phyloP scores from a whole-genome alignment of 2,888 invertebrate genomes.

The Cryptus viduatorius region DNA sequence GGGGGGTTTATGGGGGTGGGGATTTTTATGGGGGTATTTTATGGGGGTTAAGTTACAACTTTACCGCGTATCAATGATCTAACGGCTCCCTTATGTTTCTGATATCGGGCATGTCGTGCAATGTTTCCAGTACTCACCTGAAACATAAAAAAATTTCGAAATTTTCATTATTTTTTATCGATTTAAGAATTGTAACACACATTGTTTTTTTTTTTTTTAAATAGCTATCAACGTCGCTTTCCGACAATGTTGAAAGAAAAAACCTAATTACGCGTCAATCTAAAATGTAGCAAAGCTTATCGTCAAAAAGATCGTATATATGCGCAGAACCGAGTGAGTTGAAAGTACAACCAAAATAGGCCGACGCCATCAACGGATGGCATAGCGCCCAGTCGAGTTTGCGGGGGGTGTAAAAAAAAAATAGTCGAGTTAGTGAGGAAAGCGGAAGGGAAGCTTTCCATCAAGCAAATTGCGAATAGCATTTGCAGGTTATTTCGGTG shows the following conservation, averaged over 20 bases:
- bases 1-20: too few relatives aligned
- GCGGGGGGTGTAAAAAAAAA: conserved; percentile 3
- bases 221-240: not conserved
- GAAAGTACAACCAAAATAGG: conserved; percentile 21
- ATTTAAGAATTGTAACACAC: not conserved
- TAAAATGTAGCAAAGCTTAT: not conserved
- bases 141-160: conserved; percentile 71
- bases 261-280: not conserved
- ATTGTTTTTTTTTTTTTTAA: not conserved
- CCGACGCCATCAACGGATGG: conserved; percentile 16
- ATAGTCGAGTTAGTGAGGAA: conserved; percentile 17
- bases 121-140: conserved; percentile 74
- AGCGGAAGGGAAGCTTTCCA: conserved; percentile 43
- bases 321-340: not conserved
- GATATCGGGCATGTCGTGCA: conserved; percentile 16
- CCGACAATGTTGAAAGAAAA: not conserved
- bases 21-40: too few relatives aligned
- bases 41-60: conserved; percentile 35
- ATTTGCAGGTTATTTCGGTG: conserved; percentile 49
- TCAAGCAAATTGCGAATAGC: conserved; percentile 52
- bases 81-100: not conserved
- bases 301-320: conserved; percentile 27
- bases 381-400: conserved; percentile 19
- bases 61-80: conserved; percentile 16
- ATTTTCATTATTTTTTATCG: conserved; percentile 36